Evolutionary conservation across 2,113 vertebrate species (phyloP).

Genomic region (Solea senegalensis): DNA sequence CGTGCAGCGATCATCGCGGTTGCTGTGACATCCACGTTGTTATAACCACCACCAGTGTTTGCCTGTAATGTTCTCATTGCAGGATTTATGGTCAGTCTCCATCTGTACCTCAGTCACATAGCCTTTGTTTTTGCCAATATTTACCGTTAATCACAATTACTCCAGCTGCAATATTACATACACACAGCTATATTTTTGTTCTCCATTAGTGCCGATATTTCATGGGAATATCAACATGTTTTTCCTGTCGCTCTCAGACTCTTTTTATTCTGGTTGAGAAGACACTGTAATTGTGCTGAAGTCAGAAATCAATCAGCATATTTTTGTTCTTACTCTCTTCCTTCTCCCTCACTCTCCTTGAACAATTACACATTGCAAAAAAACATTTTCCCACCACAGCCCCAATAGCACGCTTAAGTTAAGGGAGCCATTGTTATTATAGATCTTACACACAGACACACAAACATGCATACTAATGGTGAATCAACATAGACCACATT

Average conservation of each 20-base stretch:
- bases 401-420: not conserved
- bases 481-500: constrained; percentile 19
- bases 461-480: not conserved
- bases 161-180: not conserved
- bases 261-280: too few species aligned
- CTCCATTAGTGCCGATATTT: too few species aligned
- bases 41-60: constrained; percentile 3
- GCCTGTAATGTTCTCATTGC: not conserved
- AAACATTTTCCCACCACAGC: not conserved
- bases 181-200: too few species aligned
- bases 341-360: not conserved
- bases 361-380: not conserved
- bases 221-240: too few species aligned
- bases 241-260: too few species aligned
- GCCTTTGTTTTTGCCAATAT: not conserved
- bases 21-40: constrained; percentile 14
- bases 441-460: not conserved
- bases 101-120: not conserved
- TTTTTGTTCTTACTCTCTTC: not conserved
- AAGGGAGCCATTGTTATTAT: not conserved
- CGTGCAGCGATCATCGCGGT: constrained; percentile 8
- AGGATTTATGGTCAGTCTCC: not conserved
- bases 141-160: not conserved
- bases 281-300: too few species aligned
- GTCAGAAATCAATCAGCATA: too few species aligned